A percentile compares a stretch with the other conserved stretches of the same genome.
phyloP scores from a whole-genome alignment of 1,140 invertebrate species.

The Drosophila sturtevanti region DNA sequence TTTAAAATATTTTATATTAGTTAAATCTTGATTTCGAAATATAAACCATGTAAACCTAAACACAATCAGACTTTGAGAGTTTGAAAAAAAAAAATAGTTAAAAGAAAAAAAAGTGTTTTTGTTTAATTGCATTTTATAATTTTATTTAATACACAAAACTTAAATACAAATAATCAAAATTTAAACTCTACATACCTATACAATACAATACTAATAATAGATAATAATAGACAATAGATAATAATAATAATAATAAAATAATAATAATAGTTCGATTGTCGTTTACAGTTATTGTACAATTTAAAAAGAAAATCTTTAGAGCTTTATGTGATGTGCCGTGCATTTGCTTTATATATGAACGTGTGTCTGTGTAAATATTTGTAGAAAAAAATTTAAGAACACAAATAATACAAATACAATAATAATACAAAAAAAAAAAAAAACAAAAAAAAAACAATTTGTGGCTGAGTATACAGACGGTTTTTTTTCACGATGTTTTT shows the following conservation, averaged over 20 bases:
- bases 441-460: slow-evolving; percentile 61
- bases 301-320: slow-evolving; percentile 51
- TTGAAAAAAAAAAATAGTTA: slow-evolving; percentile 2
- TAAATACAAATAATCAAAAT: slow-evolving; percentile 72
- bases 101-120: slow-evolving; percentile 30
- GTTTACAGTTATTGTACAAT: slow-evolving; percentile 77
- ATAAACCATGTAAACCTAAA: slow-evolving; percentile 40
- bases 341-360: slow-evolving; percentile 45
- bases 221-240: slow-evolving; percentile 61
- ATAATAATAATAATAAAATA: slow-evolving; percentile 72
- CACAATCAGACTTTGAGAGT: slow-evolving; percentile 68
- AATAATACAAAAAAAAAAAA: slow-evolving; percentile 24
- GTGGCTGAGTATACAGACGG: slow-evolving; percentile 71
- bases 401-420: slow-evolving; percentile 66
- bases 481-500: slow-evolving; percentile 28
- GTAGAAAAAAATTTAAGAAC: slow-evolving; percentile 41
- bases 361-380: slow-evolving; percentile 63
- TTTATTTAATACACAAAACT: slow-evolving; percentile 80
- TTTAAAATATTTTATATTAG: neutral
- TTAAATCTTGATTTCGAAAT: neutral
- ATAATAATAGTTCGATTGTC: slow-evolving; percentile 76
- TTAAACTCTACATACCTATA: slow-evolving; percentile 81
- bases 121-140: slow-evolving; percentile 70
- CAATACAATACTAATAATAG: slow-evolving; percentile 79
- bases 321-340: slow-evolving; percentile 23